Conservation (phyloP, 2,888 invertebrate genomes). For the Epistrophe grossulariae region DNA sequence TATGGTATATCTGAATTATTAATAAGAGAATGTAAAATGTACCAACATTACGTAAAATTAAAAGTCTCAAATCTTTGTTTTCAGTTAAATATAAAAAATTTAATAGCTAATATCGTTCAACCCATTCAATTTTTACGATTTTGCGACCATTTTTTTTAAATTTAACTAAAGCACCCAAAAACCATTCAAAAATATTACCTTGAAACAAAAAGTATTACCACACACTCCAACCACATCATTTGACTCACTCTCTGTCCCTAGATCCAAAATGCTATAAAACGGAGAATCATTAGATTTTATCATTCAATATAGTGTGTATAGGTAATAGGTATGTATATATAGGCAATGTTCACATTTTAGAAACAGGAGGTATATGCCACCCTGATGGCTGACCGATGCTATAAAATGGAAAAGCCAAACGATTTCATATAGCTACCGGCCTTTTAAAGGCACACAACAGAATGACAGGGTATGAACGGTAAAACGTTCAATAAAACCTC, state of each 20-base stretch:
- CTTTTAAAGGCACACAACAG: constrained; percentile 13
- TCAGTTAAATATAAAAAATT: not conserved
- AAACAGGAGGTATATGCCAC: not conserved
- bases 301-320: constrained; percentile 14
- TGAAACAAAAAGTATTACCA: constrained; percentile 53
- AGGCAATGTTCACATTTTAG: no score
- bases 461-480: constrained; percentile 14
- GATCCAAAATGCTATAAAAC: constrained; percentile 40
- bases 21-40: no score
- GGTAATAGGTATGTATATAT: not conserved
- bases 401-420: constrained; percentile 59
- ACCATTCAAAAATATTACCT: constrained; percentile 62
- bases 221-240: constrained; percentile 61
- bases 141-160: constrained; percentile 47
- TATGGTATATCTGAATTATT: no score
- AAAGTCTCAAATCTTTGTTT: no score
- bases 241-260: constrained; percentile 14
- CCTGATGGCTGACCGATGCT: constrained; percentile 38
- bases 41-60: no score
- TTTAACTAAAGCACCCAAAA: constrained; percentile 47
- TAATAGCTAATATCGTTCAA: not conserved
- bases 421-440: constrained; percentile 32
- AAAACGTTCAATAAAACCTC: constrained; percentile 43
- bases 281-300: constrained; percentile 65
- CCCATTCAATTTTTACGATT: not conserved